Evolutionary conservation across 2,113 vertebrate genomes (phyloP).

Genomic region (Mesocricetus auratus): DNA sequence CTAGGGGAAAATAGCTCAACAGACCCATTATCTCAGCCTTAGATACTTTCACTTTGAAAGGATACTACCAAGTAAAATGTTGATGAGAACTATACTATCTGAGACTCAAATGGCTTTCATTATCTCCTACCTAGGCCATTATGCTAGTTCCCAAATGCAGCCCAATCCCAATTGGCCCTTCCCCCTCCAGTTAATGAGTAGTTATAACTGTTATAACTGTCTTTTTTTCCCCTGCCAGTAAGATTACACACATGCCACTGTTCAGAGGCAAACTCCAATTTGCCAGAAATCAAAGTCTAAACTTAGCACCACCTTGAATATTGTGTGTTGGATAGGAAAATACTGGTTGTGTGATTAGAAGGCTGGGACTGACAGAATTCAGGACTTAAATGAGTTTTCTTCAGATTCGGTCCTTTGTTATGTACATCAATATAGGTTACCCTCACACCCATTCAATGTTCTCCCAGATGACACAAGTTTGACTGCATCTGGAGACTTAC

Average conservation of each 20-base stretch:
- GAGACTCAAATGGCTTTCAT: neutral
- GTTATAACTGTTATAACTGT: neutral
- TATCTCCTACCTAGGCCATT: neutral
- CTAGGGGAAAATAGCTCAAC: neutral
- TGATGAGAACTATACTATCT: neutral
- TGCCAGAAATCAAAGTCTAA: slow-evolving; percentile 5
- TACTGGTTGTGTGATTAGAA: neutral
- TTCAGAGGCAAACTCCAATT: neutral
- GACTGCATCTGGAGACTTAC: neutral
- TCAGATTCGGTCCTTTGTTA: neutral
- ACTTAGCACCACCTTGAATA: neutral
- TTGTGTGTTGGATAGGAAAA: slow-evolving; percentile 17
- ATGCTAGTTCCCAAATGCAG: neutral
- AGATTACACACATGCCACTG: neutral
- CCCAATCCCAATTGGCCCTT: neutral
- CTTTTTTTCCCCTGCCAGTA: slow-evolving; percentile 27
- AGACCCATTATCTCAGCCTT: neutral
- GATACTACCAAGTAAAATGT: neutral
- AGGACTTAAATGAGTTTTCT: neutral
- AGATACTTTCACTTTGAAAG: slow-evolving; percentile 11
- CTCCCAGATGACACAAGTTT: neutral
- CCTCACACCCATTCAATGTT: neutral
- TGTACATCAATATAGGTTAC: neutral
- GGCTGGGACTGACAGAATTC: neutral
- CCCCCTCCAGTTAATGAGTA: neutral